A percentile compares a stretch with the other conserved stretches of the same genome.
Conservation (phyloP, 2,888 invertebrate species). For the Melikaiella ostensackeni region DNA sequence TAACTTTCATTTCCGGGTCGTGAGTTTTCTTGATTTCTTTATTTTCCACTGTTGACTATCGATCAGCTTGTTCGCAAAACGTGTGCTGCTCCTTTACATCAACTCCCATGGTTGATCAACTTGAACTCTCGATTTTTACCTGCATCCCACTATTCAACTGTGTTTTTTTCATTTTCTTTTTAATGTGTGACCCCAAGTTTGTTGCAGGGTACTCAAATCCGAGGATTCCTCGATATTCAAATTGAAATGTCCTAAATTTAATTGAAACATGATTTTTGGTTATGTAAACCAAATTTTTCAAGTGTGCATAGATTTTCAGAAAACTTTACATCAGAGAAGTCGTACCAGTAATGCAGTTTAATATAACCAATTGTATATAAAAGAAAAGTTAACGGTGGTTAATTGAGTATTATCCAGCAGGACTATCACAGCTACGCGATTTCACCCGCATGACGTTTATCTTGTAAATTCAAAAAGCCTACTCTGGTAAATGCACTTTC, state of each 20-base stretch:
- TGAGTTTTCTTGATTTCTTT: constrained; percentile 40
- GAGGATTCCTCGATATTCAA: background rate
- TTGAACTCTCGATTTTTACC: constrained; percentile 17
- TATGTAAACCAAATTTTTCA: background rate
- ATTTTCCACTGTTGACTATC: constrained; percentile 18
- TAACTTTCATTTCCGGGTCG: constrained; percentile 42
- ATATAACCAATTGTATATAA: constrained; percentile 3
- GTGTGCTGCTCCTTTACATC: background rate
- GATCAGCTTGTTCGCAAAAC: constrained; percentile 5
- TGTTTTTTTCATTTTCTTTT: constrained; percentile 46
- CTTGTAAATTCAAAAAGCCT: constrained; percentile 27
- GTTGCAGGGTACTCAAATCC: constrained; percentile 53
- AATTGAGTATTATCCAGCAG: constrained; percentile 25
- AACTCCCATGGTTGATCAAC: background rate
- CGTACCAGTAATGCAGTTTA: constrained; percentile 18
- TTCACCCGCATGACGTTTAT: constrained; percentile 31
- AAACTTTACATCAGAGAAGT: constrained; percentile 12
- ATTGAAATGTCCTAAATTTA: background rate
- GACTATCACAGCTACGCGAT: constrained; percentile 37
- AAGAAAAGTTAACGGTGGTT: constrained; percentile 25
- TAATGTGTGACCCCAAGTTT: constrained; percentile 59
- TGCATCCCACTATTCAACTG: constrained; percentile 3
- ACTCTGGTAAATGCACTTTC: constrained; percentile 43
- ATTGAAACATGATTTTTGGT: background rate
- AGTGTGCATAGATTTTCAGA: constrained; percentile 21